phyloP scores from a whole-genome alignment of 2,113 vertebrate genomes.

The Dasyornis broadbenti region DNA sequence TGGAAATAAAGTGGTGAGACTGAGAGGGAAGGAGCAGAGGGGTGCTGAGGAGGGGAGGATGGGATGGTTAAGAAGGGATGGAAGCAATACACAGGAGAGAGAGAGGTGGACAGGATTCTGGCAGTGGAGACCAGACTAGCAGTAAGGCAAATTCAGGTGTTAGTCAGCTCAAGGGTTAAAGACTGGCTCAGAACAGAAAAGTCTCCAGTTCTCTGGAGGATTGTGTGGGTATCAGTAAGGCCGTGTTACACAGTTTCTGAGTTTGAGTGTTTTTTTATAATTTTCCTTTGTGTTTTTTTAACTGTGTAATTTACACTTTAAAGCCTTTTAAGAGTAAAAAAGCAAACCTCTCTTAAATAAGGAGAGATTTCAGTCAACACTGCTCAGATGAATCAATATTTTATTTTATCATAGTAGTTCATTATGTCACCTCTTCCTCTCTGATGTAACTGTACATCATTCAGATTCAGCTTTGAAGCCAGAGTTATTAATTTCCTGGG shows the following conservation, averaged over 20 bases:
- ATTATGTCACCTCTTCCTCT: background rate
- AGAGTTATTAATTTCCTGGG: conserved; percentile 44
- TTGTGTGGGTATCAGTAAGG: background rate
- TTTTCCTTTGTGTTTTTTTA: background rate
- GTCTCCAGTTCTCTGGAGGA: background rate
- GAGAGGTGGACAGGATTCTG: background rate
- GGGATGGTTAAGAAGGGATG: background rate
- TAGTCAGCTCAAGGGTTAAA: background rate
- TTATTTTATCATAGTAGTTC: conserved; percentile 6
- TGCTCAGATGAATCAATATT: conserved; percentile 16
- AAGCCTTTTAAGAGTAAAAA: background rate
- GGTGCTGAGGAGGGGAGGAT: background rate
- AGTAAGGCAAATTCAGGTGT: background rate
- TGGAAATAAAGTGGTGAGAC: background rate
- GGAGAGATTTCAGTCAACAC: background rate
- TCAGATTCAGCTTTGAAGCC: background rate
- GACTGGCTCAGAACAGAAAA: background rate
- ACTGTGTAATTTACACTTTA: background rate
- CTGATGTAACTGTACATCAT: background rate
- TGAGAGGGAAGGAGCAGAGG: background rate
- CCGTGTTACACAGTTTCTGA: background rate
- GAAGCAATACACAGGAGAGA: background rate
- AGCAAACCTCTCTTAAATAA: background rate
- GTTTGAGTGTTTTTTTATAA: background rate
- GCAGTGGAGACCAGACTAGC: background rate